phyloP scores from a whole-genome alignment of 2,888 invertebrate species.

The Proisotoma minuta region DNA sequence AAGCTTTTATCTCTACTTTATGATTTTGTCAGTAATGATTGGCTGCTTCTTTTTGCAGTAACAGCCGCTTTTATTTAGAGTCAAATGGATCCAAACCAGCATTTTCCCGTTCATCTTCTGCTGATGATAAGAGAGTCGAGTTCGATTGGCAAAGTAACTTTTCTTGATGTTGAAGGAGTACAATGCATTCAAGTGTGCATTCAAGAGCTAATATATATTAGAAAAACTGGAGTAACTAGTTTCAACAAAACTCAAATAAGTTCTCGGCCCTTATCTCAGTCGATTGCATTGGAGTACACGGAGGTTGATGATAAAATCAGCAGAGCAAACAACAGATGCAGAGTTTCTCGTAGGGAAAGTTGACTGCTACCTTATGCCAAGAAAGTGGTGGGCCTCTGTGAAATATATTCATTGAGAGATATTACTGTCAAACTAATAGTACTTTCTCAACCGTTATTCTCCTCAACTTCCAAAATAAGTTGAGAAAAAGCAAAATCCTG shows the following conservation, averaged over 20 bases:
- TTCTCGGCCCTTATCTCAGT: neutral
- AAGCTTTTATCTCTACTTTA: too few relatives aligned
- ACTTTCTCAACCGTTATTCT: slow-evolving; percentile 1
- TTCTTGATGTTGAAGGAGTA: neutral
- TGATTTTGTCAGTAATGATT: too few relatives aligned
- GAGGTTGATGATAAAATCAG: slow-evolving; percentile 20
- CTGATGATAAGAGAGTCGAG: too few relatives aligned
- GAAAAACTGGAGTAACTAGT: neutral
- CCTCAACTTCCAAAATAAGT: slow-evolving; percentile 3
- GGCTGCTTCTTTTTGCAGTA: too few relatives aligned
- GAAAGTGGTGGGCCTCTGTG: neutral
- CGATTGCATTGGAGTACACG: neutral
- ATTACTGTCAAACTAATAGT: slow-evolving; percentile 5
- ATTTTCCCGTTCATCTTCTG: too few relatives aligned
- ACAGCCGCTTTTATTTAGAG: too few relatives aligned
- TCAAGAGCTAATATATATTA: slow-evolving; percentile 6
- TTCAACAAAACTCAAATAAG: neutral
- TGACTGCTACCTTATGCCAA: neutral
- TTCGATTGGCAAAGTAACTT: neutral
- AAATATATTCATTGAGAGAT: neutral
- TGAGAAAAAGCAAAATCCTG: slow-evolving; percentile 1
- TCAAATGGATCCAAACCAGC: too few relatives aligned
- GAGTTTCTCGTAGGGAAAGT: slow-evolving; percentile 21
- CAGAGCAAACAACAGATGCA: slow-evolving; percentile 33
- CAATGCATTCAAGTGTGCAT: neutral